Percentiles rank a stretch among this genome's conserved stretches.
These are phyloP conservation scores for Salarias fasciatus DNA, from an alignment of 2,797 vertebrate species.

Conservation along the genomic window DNA sequence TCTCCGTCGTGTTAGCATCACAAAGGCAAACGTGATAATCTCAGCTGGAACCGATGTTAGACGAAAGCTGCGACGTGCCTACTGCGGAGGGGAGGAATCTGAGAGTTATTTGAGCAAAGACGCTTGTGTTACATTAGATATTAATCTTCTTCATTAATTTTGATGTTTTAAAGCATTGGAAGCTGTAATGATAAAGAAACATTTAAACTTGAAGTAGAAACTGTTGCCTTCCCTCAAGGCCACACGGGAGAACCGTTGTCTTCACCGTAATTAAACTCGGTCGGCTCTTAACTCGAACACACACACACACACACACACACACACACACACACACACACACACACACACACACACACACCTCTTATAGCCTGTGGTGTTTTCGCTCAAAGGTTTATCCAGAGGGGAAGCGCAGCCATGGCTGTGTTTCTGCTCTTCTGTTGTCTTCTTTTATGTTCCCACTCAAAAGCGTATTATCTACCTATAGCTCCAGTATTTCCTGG, in stretches of 20 bases:
- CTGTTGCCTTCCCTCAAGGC: conserved; percentile 65
- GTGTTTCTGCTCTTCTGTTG: conserved; percentile 23
- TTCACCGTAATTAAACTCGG: conserved; percentile 75
- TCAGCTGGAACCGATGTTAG: conserved; percentile 9
- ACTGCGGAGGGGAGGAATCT: conserved; percentile 1
- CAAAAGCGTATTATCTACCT: conserved; percentile 15
- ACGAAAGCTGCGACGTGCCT: conserved; percentile 5
- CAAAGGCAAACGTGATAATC: conserved; percentile 9
- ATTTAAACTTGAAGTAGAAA: conserved; percentile 56
- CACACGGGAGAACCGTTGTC: conserved; percentile 65
- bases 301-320: conserved; percentile 47
- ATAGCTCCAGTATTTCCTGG: conserved; percentile 2
- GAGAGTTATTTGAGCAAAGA: conserved; percentile 36
- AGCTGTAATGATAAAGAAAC: conserved; percentile 59
- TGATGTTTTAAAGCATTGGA: conserved; percentile 49
- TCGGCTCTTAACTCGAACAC: conserved; percentile 72
- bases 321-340: too few relatives aligned
- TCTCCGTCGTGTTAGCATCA: conserved; percentile 52
- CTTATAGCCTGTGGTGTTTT: conserved; percentile 68
- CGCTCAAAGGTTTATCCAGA: conserved; percentile 66
- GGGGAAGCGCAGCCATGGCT: conserved; percentile 55
- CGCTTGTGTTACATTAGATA: conserved; percentile 24
- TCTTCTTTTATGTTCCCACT: conserved; percentile 27
- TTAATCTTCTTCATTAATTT: conserved; percentile 34
- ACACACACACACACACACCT: neutral